A percentile compares a stretch with the other conserved stretches of the same genome.
These are phyloP conservation scores for Pipistrellus pygmaeus DNA, from an alignment of 2,797 vertebrate species.

Conservation along the genomic window DNA sequence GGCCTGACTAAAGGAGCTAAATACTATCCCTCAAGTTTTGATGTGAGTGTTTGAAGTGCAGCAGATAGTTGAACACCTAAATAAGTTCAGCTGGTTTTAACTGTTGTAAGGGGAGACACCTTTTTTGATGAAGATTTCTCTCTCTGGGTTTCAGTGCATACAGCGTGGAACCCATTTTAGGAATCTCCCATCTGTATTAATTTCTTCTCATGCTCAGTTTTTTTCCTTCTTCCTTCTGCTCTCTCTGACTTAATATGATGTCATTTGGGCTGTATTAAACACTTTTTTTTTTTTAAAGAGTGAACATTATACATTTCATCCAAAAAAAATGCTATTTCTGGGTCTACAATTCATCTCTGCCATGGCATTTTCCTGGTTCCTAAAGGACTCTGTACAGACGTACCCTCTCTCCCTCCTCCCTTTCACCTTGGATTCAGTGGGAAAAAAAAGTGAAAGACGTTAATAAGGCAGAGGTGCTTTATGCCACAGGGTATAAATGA, in stretches of 20 bases:
- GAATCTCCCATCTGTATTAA: slow-evolving; percentile 51
- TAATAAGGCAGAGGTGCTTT: slow-evolving; percentile 81
- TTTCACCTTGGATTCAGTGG: slow-evolving; percentile 78
- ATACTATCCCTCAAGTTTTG: slow-evolving; percentile 21
- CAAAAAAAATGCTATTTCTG: slow-evolving; percentile 55
- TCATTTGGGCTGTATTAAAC: slow-evolving; percentile 78
- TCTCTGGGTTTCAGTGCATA: neutral
- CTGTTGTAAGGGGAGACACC: neutral
- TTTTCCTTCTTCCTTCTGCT: slow-evolving; percentile 63
- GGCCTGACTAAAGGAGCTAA: neutral
- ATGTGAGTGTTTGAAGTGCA: slow-evolving; percentile 16
- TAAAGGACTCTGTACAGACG: slow-evolving; percentile 55
- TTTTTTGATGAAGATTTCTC: slow-evolving; percentile 50
- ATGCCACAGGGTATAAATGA: slow-evolving; percentile 79
- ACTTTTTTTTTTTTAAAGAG: slow-evolving; percentile 54
- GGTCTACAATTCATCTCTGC: slow-evolving; percentile 64
- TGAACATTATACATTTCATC: slow-evolving; percentile 80
- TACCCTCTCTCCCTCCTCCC: slow-evolving; percentile 63
- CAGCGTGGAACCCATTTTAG: slow-evolving; percentile 51
- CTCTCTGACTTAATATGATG: slow-evolving; percentile 76
- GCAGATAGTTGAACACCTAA: neutral
- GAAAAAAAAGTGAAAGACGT: slow-evolving; percentile 56
- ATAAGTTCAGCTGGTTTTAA: neutral
- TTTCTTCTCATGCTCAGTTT: slow-evolving; percentile 63
- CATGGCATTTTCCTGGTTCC: slow-evolving; percentile 48